Evolutionary conservation across 1,140 invertebrate species (phyloP).

Genomic region (Pseudomyrmex pallidus): DNA sequence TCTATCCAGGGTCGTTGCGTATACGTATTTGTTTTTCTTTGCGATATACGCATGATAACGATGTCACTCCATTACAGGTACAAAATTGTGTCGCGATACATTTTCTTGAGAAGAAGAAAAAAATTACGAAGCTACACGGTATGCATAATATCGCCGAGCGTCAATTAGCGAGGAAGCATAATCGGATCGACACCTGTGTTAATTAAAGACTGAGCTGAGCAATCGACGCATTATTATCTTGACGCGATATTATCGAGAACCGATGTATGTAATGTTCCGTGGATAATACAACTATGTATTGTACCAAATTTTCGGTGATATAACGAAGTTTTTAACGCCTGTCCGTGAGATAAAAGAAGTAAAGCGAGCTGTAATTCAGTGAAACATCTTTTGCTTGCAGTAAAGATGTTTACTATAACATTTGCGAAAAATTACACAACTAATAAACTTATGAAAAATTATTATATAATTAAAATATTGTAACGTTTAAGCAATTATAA

Average conservation of each 20-base stretch:
- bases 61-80: not conserved
- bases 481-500: not conserved
- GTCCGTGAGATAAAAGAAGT: constrained; percentile 34
- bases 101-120: not conserved
- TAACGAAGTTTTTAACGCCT: not conserved
- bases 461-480: constrained; percentile 7
- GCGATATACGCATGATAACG: not conserved
- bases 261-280: not conserved
- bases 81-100: not conserved
- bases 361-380: constrained; percentile 2
- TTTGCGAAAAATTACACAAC: not conserved
- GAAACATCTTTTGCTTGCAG: not conserved
- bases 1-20: not conserved
- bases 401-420: no score
- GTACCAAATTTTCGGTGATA: constrained; percentile 36
- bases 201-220: not conserved
- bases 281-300: not conserved
- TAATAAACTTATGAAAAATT: not conserved
- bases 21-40: not conserved
- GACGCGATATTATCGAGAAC: not conserved
- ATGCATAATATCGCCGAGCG: not conserved
- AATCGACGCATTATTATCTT: constrained; percentile 6
- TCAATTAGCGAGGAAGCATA: constrained; percentile 21
- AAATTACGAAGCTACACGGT: not conserved
- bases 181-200: constrained; percentile 21